Percentiles rank a stretch among this genome's conserved stretches.
phyloP scores from a whole-genome alignment of 2,888 invertebrate genomes.

The Micoletzkya japonica region DNA sequence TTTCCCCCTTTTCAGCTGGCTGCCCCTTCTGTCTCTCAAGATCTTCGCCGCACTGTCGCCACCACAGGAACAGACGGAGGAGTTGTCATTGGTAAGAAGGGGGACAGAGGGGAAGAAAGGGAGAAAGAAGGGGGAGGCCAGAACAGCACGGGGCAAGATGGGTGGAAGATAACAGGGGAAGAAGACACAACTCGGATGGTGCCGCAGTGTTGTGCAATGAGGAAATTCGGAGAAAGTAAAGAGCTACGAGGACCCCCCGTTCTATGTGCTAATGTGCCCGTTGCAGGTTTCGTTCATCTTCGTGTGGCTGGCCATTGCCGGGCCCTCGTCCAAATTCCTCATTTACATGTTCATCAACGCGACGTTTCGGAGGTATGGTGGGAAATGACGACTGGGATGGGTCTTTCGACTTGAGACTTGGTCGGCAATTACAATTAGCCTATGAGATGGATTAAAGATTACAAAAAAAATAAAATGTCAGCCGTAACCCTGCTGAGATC shows the following conservation, averaged over 20 bases:
- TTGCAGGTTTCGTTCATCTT: slow-evolving; percentile 65
- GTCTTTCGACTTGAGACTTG: no score
- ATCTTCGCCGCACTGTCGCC: slow-evolving; percentile 21
- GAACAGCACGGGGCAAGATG: no score
- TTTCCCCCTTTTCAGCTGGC: slow-evolving; percentile 21
- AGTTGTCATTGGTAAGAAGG: slow-evolving; percentile 18
- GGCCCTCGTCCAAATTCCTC: slow-evolving; percentile 92
- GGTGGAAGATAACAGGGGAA: no score
- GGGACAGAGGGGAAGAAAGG: background rate
- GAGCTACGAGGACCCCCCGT: no score
- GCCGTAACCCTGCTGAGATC: no score
- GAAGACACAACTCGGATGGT: no score
- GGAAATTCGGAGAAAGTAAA: no score
- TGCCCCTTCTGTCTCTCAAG: slow-evolving; percentile 14
- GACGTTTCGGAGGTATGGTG: slow-evolving; percentile 72
- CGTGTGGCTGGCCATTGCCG: slow-evolving; percentile 90
- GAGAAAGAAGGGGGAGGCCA: background rate
- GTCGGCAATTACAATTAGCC: no score
- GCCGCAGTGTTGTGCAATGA: no score
- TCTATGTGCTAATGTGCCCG: background rate
- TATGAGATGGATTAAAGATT: no score
- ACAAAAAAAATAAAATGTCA: no score
- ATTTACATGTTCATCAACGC: slow-evolving; percentile 87
- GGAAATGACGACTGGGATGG: background rate
- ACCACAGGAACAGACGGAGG: slow-evolving; percentile 7